Conservation (phyloP, 2,888 invertebrate species). For the Tryphoninae sp. region DNA sequence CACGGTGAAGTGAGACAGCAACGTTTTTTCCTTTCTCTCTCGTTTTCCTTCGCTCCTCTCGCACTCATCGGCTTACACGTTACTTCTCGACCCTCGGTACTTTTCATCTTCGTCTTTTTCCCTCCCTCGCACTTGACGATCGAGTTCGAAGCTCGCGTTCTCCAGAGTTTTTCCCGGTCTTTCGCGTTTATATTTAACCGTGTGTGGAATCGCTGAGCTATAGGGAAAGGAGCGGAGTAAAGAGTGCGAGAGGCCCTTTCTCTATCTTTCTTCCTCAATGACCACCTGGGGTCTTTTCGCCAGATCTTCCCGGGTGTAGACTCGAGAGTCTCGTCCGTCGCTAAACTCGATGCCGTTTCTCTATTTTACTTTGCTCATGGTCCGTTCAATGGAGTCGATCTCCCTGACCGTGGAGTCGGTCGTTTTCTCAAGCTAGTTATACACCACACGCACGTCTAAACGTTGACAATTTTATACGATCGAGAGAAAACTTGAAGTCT, state of each 20-base stretch:
- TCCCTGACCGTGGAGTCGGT: conserved; percentile 38
- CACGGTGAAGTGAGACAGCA: neutral
- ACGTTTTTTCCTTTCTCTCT: conserved; percentile 27
- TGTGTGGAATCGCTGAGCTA: neutral
- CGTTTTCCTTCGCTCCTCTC: conserved; percentile 25
- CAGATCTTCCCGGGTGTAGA: conserved; percentile 24
- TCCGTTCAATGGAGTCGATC: conserved; percentile 36
- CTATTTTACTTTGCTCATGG: neutral
- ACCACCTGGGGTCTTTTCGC: conserved; percentile 46
- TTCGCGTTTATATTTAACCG: conserved; percentile 37
- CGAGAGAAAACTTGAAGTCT: conserved; percentile 54
- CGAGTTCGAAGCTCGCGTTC: conserved; percentile 30
- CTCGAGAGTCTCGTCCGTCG: conserved; percentile 15
- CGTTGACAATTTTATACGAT: conserved; percentile 52
- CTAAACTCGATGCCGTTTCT: conserved; percentile 49
- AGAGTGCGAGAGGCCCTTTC: conserved; percentile 13
- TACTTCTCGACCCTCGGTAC: conserved; percentile 20
- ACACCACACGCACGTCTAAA: conserved; percentile 34
- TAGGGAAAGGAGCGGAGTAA: neutral
- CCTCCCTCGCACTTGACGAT: conserved; percentile 63
- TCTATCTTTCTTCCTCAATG: conserved; percentile 39
- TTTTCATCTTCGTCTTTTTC: conserved; percentile 17
- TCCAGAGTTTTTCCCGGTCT: conserved; percentile 25
- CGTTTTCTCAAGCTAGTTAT: conserved; percentile 17
- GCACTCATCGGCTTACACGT: neutral